phyloP scores from a whole-genome alignment of 2,888 invertebrate species.

The Hypolimnas misippus region DNA sequence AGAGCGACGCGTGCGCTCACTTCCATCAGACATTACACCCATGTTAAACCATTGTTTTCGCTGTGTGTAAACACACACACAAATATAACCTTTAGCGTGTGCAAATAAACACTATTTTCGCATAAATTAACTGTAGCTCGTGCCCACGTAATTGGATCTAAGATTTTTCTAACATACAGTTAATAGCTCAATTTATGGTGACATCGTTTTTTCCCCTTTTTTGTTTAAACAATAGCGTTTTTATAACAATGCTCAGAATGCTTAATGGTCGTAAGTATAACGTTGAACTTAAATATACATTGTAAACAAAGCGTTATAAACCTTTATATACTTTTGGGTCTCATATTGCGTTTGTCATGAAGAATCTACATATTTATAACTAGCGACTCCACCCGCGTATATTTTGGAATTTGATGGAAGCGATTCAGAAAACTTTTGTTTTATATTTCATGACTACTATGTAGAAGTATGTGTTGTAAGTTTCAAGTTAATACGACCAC shows the following conservation, averaged over 20 bases:
- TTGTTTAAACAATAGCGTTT: constrained; percentile 1
- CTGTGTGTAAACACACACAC: constrained; percentile 1
- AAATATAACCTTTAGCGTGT: background rate
- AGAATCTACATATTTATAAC: too few species aligned
- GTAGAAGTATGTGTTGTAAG: too few species aligned
- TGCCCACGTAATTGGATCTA: constrained; percentile 26
- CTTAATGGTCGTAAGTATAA: constrained; percentile 5
- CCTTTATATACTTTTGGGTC: background rate
- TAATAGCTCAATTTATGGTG: constrained; percentile 32
- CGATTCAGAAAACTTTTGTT: too few species aligned
- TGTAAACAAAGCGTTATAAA: background rate
- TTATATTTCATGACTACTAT: too few species aligned
- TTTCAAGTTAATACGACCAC: too few species aligned
- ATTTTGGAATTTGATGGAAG: too few species aligned
- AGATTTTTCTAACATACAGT: constrained; percentile 20
- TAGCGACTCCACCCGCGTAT: too few species aligned
- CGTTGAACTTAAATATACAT: background rate
- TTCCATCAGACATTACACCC: constrained; percentile 49
- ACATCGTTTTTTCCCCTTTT: constrained; percentile 16
- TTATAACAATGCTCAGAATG: background rate
- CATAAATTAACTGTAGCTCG: constrained; percentile 5
- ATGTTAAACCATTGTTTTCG: constrained; percentile 48
- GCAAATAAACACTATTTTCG: background rate
- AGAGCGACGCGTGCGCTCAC: constrained; percentile 51
- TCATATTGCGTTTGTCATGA: background rate